Evolutionary conservation across 2,797 vertebrate genomes (phyloP).

Genomic region (Nyctibius grandis): DNA sequence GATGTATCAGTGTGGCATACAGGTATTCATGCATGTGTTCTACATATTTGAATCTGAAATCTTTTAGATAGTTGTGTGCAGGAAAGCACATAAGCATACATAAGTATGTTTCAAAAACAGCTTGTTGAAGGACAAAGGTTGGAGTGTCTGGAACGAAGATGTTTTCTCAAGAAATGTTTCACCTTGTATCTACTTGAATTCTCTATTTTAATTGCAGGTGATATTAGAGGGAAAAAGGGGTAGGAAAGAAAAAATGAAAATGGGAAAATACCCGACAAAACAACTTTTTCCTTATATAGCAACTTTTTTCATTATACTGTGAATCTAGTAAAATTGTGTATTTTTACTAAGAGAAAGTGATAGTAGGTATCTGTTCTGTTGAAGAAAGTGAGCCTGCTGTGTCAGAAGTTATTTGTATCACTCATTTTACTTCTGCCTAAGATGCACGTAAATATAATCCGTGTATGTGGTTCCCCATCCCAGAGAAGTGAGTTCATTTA

Average conservation of each 20-base stretch:
- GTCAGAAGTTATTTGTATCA: not conserved
- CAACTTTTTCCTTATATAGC: not conserved
- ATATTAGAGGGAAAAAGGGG: not conserved
- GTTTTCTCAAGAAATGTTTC: not conserved
- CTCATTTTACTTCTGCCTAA: not conserved
- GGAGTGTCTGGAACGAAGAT: not conserved
- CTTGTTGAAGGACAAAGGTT: not conserved
- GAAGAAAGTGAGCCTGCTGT: not conserved
- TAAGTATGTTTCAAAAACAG: not conserved
- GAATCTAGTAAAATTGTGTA: not conserved
- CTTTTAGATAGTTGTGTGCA: not conserved
- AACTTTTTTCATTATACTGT: not conserved
- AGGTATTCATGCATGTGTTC: not conserved
- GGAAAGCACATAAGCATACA: not conserved
- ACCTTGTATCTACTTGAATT: not conserved
- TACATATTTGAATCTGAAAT: not conserved
- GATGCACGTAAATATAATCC: not conserved
- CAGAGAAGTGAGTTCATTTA: not conserved
- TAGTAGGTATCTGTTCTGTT: not conserved
- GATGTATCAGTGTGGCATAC: not conserved
- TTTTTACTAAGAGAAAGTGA: not conserved
- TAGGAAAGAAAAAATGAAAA: not conserved
- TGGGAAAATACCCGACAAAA: not conserved
- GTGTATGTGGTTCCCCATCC: not conserved
- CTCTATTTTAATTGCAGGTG: not conserved